A percentile compares a stretch with the other conserved stretches of the same genome.
phyloP scores from a whole-genome alignment of 2,797 vertebrate genomes.

The Peromyscus aztecus region DNA sequence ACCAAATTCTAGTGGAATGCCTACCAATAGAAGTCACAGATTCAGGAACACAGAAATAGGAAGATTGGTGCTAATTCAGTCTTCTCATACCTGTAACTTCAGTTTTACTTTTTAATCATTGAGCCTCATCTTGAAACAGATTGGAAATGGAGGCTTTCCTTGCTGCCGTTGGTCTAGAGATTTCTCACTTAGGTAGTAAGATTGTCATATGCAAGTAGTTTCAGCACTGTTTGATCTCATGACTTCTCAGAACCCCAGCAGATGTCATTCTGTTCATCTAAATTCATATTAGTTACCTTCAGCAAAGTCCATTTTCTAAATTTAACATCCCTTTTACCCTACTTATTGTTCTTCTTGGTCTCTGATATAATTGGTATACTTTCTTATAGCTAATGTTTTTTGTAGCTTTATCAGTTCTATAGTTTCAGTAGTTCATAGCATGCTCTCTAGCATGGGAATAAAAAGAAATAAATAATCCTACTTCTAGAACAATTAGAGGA shows the following conservation, averaged over 20 bases:
- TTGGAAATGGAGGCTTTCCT: slow-evolving; percentile 50
- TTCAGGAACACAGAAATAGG: slow-evolving; percentile 30
- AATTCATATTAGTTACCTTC: slow-evolving; percentile 55
- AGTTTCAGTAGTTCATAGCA: slow-evolving; percentile 25
- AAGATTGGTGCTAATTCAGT: neutral
- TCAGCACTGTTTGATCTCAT: neutral
- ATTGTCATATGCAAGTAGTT: slow-evolving; percentile 19
- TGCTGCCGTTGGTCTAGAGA: slow-evolving; percentile 15
- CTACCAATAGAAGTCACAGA: slow-evolving; percentile 44
- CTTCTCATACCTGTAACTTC: neutral
- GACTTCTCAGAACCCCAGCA: slow-evolving; percentile 52
- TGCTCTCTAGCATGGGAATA: slow-evolving; percentile 50
- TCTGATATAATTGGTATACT: slow-evolving; percentile 50
- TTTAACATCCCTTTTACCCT: slow-evolving; percentile 13
- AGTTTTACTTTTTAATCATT: slow-evolving; percentile 57
- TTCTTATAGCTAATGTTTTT: slow-evolving; percentile 60
- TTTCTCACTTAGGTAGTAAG: slow-evolving; percentile 36
- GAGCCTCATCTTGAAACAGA: slow-evolving; percentile 3
- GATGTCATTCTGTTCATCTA: slow-evolving; percentile 32
- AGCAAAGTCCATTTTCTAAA: slow-evolving; percentile 3
- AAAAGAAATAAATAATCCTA: slow-evolving; percentile 36
- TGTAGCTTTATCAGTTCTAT: slow-evolving; percentile 62
- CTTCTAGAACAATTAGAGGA: slow-evolving; percentile 34
- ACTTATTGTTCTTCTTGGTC: slow-evolving; percentile 20
- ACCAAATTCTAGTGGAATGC: neutral